Percentiles rank a stretch among this genome's conserved stretches.
These are phyloP conservation scores for Catharus bicknelli DNA, from an alignment of 2,113 vertebrate genomes.

Conservation along the genomic window DNA sequence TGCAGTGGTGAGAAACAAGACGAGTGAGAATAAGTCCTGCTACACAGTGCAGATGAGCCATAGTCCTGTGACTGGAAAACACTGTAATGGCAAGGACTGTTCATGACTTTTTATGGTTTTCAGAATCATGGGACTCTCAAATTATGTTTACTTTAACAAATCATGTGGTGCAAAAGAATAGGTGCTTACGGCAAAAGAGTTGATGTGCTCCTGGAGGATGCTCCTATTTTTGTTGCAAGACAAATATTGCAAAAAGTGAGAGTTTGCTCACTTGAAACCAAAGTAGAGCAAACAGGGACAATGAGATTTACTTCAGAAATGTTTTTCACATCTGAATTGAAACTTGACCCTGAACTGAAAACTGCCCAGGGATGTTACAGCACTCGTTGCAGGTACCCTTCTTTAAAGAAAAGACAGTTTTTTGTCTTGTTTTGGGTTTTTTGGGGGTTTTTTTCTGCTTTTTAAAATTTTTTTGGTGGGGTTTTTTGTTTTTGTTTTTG, in stretches of 20 bases:
- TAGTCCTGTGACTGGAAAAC: not conserved
- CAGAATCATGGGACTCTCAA: not conserved
- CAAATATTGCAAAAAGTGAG: not conserved
- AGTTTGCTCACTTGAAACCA: not conserved
- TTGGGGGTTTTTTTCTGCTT: too few species aligned
- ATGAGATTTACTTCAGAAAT: not conserved
- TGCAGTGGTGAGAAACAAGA: not conserved
- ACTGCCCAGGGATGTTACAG: not conserved
- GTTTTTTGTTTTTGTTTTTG: too few species aligned
- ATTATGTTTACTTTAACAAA: not conserved
- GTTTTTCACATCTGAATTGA: not conserved
- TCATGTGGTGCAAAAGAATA: not conserved
- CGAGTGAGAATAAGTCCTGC: not conserved
- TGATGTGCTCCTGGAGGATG: not conserved
- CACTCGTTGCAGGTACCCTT: not conserved
- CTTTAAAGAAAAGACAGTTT: not conserved
- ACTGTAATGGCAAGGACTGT: not conserved
- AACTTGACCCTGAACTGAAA: not conserved
- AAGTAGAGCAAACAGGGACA: not conserved
- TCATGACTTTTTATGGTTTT: not conserved
- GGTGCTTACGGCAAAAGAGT: not conserved
- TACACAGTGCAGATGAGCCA: not conserved
- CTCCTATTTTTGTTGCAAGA: not conserved
- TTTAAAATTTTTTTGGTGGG: too few species aligned
- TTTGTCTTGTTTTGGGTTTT: too few species aligned